Percentiles rank a stretch among this genome's conserved stretches.
Evolutionary conservation across 2,888 invertebrate genomes (phyloP).

Genomic region (Blomia tropicalis): DNA sequence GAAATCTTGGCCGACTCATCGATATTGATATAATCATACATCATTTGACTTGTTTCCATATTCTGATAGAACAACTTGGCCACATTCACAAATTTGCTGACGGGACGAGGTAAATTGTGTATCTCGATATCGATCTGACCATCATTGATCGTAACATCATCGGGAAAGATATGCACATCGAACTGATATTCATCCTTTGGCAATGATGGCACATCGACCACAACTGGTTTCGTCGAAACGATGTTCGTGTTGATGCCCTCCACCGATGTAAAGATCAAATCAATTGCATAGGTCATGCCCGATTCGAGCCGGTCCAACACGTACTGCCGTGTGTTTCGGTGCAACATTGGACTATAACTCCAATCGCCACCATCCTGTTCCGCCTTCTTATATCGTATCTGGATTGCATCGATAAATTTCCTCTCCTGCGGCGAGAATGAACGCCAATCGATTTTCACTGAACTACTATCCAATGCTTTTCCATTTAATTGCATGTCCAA

Average conservation of each 20-base stretch:
- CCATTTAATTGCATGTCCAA: conserved; percentile 57
- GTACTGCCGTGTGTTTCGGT: conserved; percentile 59
- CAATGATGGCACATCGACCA: conserved; percentile 50
- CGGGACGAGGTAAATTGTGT: conserved; percentile 66
- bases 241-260: conserved; percentile 61
- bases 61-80: conserved; percentile 67
- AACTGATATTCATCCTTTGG: conserved; percentile 59
- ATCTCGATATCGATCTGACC: conserved; percentile 45
- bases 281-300: conserved; percentile 62
- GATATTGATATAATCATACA: conserved; percentile 55
- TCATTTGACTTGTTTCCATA: conserved; percentile 51
- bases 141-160: conserved; percentile 55
- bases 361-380: conserved; percentile 56
- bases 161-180: conserved; percentile 57
- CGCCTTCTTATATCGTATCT: conserved; percentile 59
- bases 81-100: conserved; percentile 74
- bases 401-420: conserved; percentile 70
- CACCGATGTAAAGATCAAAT: conserved; percentile 65
- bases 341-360: conserved; percentile 65
- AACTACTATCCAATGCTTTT: conserved; percentile 49
- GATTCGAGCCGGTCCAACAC: conserved; percentile 60
- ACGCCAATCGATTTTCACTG: conserved; percentile 62
- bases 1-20: conserved; percentile 50
- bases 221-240: conserved; percentile 51
- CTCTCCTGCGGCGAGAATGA: conserved; percentile 62